phyloP scores from a whole-genome alignment of 2,113 vertebrate genomes.

The Ibidorhyncha struthersii region DNA sequence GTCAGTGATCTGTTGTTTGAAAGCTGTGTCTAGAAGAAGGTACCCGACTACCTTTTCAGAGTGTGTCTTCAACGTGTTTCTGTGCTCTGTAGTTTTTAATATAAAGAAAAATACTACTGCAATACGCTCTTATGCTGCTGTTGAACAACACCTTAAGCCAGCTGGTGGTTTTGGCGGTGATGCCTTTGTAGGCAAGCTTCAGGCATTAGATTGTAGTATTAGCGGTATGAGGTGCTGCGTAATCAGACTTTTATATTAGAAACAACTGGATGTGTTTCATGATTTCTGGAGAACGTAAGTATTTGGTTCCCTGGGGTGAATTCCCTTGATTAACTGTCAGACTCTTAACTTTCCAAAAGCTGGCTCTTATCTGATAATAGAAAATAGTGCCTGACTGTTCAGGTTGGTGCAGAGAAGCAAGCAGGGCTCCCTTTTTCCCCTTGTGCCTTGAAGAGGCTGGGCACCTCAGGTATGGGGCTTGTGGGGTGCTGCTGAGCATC shows the following conservation, averaged over 20 bases:
- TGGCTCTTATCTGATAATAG: background rate
- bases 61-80: background rate
- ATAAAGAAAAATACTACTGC: background rate
- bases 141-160: background rate
- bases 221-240: background rate
- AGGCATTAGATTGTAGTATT: background rate
- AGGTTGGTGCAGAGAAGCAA: background rate
- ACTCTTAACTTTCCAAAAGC: background rate
- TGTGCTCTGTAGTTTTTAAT: background rate
- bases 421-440: background rate
- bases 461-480: background rate
- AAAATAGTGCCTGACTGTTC: background rate
- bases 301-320: background rate
- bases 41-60: background rate
- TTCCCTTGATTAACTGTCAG: background rate
- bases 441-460: background rate
- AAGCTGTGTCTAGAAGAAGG: background rate
- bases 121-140: background rate
- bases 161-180: rapidly evolving
- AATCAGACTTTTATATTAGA: rapidly evolving
- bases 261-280: background rate
- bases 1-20: background rate
- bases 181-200: background rate
- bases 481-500: background rate
- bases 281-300: background rate